phyloP scores from a whole-genome alignment of 2,113 vertebrate species.

The Diglossa brunneiventris region DNA sequence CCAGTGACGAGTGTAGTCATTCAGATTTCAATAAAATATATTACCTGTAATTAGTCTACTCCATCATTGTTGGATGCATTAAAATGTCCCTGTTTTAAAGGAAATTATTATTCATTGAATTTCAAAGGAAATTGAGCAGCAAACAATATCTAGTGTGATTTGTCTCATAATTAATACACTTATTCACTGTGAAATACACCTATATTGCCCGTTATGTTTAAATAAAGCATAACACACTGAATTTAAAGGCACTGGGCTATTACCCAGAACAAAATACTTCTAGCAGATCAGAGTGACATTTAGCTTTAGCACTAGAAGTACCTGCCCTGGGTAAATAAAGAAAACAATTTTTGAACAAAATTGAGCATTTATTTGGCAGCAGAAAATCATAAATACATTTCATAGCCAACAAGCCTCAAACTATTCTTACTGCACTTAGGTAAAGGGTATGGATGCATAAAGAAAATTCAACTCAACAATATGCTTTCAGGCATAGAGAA shows the following conservation, averaged over 20 bases:
- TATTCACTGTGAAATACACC: constrained; percentile 45
- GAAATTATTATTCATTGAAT: constrained; percentile 52
- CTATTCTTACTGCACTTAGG: background rate
- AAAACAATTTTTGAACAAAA: constrained; percentile 29
- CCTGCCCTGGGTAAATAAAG: constrained; percentile 1
- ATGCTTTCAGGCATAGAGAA: constrained; percentile 3
- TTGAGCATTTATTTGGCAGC: background rate
- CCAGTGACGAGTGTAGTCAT: constrained; percentile 19
- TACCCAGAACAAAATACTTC: constrained; percentile 12
- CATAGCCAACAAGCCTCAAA: background rate
- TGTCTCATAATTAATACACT: constrained; percentile 60
- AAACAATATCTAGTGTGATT: constrained; percentile 45
- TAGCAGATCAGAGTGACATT: constrained; percentile 7
- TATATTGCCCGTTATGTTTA: constrained; percentile 52
- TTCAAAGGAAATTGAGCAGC: constrained; percentile 51
- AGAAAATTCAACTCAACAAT: background rate
- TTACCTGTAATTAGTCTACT: constrained; percentile 56
- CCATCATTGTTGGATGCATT: constrained; percentile 11
- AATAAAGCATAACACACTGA: constrained; percentile 31
- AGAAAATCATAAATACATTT: constrained; percentile 21
- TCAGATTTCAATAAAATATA: constrained; percentile 56
- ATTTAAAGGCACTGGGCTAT: constrained; percentile 30
- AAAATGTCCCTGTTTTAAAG: constrained; percentile 37
- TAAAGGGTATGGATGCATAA: background rate
- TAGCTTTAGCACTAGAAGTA: background rate